These are phyloP conservation scores for Peucedramus taeniatus DNA, from an alignment of 2,113 vertebrate genomes.

Conservation along the genomic window DNA sequence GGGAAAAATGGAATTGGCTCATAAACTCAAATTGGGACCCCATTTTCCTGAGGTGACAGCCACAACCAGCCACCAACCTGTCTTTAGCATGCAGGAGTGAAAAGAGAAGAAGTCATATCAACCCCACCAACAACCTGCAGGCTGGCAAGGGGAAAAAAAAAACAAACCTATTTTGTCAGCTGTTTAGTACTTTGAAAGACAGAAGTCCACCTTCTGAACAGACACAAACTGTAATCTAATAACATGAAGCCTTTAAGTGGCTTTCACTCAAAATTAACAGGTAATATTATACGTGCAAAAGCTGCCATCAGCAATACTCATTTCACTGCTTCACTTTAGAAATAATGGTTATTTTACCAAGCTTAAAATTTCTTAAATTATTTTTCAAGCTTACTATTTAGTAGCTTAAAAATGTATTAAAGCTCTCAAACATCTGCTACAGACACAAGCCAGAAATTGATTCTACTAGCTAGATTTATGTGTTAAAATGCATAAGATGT, in stretches of 20 bases:
- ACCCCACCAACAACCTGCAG: background rate
- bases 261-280: constrained; percentile 28
- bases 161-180: background rate
- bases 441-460: background rate
- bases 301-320: background rate
- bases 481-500: background rate
- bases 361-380: fast-evolving
- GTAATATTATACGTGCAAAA: background rate
- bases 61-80: background rate
- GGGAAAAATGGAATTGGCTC: background rate
- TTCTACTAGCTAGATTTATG: background rate
- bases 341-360: background rate
- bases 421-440: background rate
- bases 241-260: background rate
- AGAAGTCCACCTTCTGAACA: background rate
- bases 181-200: background rate
- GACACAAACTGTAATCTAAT: constrained; percentile 5
- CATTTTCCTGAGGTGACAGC: background rate
- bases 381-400: background rate
- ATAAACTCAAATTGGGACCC: background rate
- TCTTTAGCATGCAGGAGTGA: background rate
- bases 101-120: background rate
- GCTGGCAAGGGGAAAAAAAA: background rate
- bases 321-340: background rate
- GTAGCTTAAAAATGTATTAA: background rate